A percentile compares a stretch with the other conserved stretches of the same genome.
phyloP scores from a whole-genome alignment of 2,113 vertebrate species.

The Brachypteracias leptosomus region DNA sequence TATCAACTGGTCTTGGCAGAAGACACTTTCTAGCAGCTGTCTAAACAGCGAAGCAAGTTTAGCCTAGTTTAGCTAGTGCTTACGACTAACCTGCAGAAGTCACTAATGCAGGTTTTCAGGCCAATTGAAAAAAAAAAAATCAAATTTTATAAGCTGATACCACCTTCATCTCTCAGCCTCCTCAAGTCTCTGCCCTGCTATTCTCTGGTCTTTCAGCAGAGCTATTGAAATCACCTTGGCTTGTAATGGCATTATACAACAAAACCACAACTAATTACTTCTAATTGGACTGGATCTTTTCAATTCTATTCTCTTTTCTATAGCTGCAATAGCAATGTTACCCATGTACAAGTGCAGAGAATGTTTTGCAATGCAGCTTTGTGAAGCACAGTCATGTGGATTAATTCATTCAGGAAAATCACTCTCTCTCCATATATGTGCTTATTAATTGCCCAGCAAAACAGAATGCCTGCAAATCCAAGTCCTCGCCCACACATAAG shows the following conservation, averaged over 20 bases:
- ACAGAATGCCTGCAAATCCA: not conserved
- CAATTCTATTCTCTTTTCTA: not conserved
- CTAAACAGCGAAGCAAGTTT: not conserved
- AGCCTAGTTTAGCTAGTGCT: not conserved
- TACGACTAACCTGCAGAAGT: not conserved
- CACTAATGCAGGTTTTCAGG: not conserved
- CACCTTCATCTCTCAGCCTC: not conserved
- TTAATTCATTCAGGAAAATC: not conserved
- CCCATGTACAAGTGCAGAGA: not conserved
- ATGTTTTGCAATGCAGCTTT: not conserved
- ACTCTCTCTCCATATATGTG: rapidly evolving
- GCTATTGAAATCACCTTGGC: not conserved
- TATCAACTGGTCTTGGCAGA: not conserved
- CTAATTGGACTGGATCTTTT: not conserved
- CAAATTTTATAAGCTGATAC: not conserved
- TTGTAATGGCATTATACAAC: not conserved
- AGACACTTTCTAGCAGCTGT: not conserved
- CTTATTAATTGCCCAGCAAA: not conserved
- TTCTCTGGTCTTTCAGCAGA: not conserved
- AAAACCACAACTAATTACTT: not conserved
- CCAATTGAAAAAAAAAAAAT: not conserved
- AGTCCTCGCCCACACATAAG: not conserved
- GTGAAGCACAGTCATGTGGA: not conserved
- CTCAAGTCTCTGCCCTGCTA: not conserved
- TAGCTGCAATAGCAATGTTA: not conserved